Conservation (phyloP, 2,797 vertebrate genomes). For the Melanogrammus aeglefinus region DNA sequence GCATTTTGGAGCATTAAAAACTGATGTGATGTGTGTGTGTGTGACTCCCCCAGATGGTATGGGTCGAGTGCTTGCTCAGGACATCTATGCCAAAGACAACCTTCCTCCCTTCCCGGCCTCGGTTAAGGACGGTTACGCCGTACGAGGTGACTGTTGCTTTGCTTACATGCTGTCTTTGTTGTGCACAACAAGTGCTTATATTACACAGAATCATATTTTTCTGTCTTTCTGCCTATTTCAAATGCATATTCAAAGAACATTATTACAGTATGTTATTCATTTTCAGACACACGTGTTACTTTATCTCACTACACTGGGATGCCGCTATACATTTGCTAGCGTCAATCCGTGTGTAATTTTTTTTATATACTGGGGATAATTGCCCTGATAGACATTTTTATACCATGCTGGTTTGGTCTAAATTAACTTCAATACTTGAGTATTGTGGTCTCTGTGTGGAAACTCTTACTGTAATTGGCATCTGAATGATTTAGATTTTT, state of each 20-base stretch:
- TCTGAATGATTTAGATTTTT: background rate
- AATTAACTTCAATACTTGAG: background rate
- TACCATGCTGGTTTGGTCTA: background rate
- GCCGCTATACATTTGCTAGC: background rate
- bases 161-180: background rate
- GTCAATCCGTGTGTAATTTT: background rate
- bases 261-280: background rate
- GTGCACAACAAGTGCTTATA: background rate
- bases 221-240: background rate
- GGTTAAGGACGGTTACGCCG: conserved; percentile 97
- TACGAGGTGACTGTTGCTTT: conserved; percentile 82
- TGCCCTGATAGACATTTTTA: background rate
- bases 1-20: background rate
- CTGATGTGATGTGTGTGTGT: background rate
- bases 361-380: background rate
- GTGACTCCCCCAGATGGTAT: conserved; percentile 81
- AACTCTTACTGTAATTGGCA: background rate
- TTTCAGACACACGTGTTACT: background rate
- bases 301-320: background rate
- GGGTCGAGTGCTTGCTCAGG: conserved; percentile 97
- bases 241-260: background rate
- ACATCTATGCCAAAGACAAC: conserved; percentile 99
- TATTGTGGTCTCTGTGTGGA: background rate
- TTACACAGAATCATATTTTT: background rate
- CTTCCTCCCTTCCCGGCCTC: conserved; percentile 96